Base-by-base conservation (phyloP, 1,140 invertebrate genomes). In the Lasioglossum albipes region DNA sequence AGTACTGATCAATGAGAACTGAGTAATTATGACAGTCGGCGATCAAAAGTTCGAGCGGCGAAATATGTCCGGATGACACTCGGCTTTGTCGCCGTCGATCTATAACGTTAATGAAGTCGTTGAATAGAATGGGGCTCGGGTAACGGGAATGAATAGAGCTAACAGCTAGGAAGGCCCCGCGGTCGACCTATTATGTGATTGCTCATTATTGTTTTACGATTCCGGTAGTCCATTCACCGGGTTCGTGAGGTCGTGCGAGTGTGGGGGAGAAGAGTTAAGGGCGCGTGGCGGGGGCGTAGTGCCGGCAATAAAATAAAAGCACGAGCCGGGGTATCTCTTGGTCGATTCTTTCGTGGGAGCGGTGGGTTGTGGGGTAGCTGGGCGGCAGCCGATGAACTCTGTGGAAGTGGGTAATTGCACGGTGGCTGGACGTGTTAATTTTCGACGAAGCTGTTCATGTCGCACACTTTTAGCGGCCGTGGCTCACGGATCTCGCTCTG, bases 181-280 rank as follows among this genome's bases (percentile, higher is more conserved):
- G 80, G 79, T 49, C 67, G 75, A 73, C 77, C 81, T 69, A 84
- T 84, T 83, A 83, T 73, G 68, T 77, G 82, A 84, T 83, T 84
- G 82, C 81, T 84, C 82, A 73, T 84, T 84, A 84, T 83, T 84
- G 81, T 84, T 84, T 84, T 73, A 84, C 81, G 81, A 82, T 27
- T 31, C 69, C 41, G 64, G 57, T 61, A 59, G 67, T 68, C 67
- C 42, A 74, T 65, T 41, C 59, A 49, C 7, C 7, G 2, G 4
- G 36, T 36, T 36, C 36, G 36, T 36, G 36, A 36, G 36, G 36
- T 36, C 27, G 27, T 27, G 27, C 27, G 27, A 27, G 27, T 0
- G 1, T 36, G 36, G 36, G 2, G 36, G 36, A 36, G 57, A 20
- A 13, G 36, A 45, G 72, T 36, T 45, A 45, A 45, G 36, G 42